Evolutionary conservation across 1,140 invertebrate genomes (phyloP).

Genomic region (Cherax quadricarinatus): DNA sequence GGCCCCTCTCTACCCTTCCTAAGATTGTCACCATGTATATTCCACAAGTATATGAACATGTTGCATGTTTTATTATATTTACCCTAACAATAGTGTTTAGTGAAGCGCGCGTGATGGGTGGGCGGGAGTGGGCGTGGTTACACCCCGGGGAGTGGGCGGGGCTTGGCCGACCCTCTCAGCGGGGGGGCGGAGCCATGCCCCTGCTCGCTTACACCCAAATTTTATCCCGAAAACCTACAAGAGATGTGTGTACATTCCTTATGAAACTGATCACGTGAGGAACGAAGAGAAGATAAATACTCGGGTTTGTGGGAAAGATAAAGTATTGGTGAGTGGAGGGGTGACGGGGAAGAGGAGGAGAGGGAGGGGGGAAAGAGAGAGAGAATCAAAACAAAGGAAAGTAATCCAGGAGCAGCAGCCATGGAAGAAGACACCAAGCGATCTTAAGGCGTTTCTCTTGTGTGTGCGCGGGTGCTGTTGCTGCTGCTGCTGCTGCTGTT

Average conservation of each 20-base stretch:
- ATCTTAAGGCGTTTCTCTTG: background rate
- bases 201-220: conserved; percentile 27
- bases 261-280: conserved; percentile 5
- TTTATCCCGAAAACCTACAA: conserved; percentile 16
- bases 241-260: conserved; percentile 24
- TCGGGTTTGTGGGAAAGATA: too few relatives aligned
- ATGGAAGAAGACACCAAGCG: conserved; percentile 1
- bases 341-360: background rate
- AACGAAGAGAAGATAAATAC: background rate
- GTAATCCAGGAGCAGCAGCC: background rate
- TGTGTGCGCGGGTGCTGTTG: background rate
- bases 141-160: conserved; percentile 53
- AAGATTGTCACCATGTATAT: conserved; percentile 14
- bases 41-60: conserved; percentile 20
- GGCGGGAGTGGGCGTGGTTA: conserved; percentile 58
- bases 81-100: conserved; percentile 41
- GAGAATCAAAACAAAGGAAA: background rate
- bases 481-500: background rate
- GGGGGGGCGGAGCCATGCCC: conserved; percentile 46
- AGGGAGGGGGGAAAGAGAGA: conserved; percentile 4
- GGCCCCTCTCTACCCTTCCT: background rate
- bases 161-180: conserved; percentile 36
- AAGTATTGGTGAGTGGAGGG: background rate
- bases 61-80: conserved; percentile 54
- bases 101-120: conserved; percentile 51